These are phyloP conservation scores for Drosophila prostipennis DNA, from an alignment of 2,888 invertebrate genomes.

Conservation along the genomic window DNA sequence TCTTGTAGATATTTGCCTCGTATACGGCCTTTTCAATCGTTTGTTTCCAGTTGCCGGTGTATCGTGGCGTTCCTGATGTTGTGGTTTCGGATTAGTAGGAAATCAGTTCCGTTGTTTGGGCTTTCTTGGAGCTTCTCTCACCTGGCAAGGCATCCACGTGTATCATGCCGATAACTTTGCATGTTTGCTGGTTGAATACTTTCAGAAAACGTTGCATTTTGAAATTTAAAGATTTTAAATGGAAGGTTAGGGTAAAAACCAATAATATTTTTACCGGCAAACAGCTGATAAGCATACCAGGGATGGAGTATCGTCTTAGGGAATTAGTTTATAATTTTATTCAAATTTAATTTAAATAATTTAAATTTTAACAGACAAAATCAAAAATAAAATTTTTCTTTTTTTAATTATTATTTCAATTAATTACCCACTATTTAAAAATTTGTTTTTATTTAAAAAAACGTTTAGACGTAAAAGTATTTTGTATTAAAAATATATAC, in stretches of 20 bases:
- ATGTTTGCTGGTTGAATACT: conserved; percentile 84
- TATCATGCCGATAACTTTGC: conserved; percentile 89
- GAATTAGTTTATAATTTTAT: background rate
- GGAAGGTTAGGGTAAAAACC: too few relatives aligned
- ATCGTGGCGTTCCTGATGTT: conserved; percentile 86
- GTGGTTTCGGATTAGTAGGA: conserved; percentile 12
- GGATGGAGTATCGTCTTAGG: conserved; percentile 7
- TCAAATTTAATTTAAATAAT: too few relatives aligned
- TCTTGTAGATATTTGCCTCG: conserved; percentile 87
- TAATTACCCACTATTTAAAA: too few relatives aligned
- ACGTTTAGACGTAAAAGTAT: too few relatives aligned
- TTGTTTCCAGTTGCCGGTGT: conserved; percentile 85
- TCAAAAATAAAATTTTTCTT: too few relatives aligned
- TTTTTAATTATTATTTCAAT: too few relatives aligned
- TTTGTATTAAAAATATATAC: too few relatives aligned
- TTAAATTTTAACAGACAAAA: too few relatives aligned
- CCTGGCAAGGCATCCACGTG: conserved; percentile 89
- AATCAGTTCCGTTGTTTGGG: background rate
- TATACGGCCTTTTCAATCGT: conserved; percentile 86
- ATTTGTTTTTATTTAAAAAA: too few relatives aligned
- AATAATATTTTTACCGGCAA: conserved; percentile 12
- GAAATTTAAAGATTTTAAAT: background rate
- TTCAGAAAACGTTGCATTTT: conserved; percentile 84
- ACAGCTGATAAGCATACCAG: conserved; percentile 30
- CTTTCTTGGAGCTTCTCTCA: conserved; percentile 69